phyloP scores from a whole-genome alignment of 1,140 invertebrate genomes.

The Drosophila obscura region DNA sequence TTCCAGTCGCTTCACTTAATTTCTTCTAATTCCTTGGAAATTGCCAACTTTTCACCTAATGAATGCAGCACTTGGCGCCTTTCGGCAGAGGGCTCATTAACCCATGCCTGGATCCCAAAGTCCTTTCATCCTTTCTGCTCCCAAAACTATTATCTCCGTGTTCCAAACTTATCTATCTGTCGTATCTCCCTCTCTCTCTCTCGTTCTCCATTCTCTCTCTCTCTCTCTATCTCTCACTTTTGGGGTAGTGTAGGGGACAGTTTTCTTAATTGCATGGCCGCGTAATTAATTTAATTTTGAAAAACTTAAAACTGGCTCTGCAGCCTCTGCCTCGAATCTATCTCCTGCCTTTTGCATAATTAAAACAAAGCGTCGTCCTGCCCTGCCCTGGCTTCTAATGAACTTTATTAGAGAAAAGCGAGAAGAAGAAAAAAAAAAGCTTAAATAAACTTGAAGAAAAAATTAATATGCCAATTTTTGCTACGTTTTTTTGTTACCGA shows the following conservation, averaged over 20 bases:
- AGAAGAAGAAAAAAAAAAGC: slow-evolving; percentile 32
- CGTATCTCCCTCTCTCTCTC: slow-evolving; percentile 15
- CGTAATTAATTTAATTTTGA: slow-evolving; percentile 73
- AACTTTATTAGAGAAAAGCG: slow-evolving; percentile 57
- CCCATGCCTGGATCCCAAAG: background rate
- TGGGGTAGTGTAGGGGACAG: slow-evolving; percentile 52
- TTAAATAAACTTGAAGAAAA: slow-evolving; percentile 50
- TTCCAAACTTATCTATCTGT: slow-evolving; percentile 55
- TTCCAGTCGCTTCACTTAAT: background rate
- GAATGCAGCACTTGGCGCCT: slow-evolving; percentile 16
- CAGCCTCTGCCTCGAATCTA: slow-evolving; percentile 9
- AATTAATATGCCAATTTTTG: slow-evolving; percentile 69
- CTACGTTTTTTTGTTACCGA: slow-evolving; percentile 22
- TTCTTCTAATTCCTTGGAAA: slow-evolving; percentile 3
- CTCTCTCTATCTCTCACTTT: slow-evolving; percentile 19
- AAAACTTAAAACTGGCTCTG: slow-evolving; percentile 65
- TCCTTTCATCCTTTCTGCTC: slow-evolving; percentile 45
- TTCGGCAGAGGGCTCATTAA: slow-evolving; percentile 35
- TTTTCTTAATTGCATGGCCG: slow-evolving; percentile 73
- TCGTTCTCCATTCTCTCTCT: slow-evolving; percentile 7
- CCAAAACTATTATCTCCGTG: slow-evolving; percentile 64
- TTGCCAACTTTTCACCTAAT: slow-evolving; percentile 38
- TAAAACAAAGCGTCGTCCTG: slow-evolving; percentile 60
- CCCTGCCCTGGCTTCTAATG: slow-evolving; percentile 44
- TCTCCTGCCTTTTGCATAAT: slow-evolving; percentile 55